Evolutionary conservation across 2,888 invertebrate genomes (phyloP).

Genomic region (Spicauda simplicius): DNA sequence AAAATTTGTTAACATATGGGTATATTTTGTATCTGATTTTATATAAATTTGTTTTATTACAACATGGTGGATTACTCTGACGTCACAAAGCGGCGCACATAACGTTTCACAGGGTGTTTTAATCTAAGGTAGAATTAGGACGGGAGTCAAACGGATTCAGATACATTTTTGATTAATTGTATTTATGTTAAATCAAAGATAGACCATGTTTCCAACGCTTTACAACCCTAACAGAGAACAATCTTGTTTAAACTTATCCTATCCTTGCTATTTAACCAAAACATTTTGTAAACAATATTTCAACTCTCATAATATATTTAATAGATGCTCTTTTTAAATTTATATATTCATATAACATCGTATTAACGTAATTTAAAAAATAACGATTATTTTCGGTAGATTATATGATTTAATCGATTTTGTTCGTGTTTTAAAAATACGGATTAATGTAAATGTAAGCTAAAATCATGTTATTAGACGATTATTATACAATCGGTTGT

Average conservation of each 20-base stretch:
- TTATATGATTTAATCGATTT: not conserved
- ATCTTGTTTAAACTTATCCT: slow-evolving; percentile 8
- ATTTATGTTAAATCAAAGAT: slow-evolving; percentile 7
- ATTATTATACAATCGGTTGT: slow-evolving; percentile 16
- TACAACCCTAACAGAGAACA: slow-evolving; percentile 3
- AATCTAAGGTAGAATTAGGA: slow-evolving; percentile 81
- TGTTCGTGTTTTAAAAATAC: not conserved
- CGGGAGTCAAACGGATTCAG: slow-evolving; percentile 49
- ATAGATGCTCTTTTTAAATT: not conserved
- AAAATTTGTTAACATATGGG: slow-evolving; percentile 27
- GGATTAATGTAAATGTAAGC: slow-evolving; percentile 1
- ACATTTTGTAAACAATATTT: not conserved
- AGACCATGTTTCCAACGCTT: slow-evolving; percentile 18
- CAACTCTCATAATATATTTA: not conserved
- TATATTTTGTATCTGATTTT: slow-evolving; percentile 37
- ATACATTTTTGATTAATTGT: slow-evolving; percentile 14
- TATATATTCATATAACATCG: not conserved
- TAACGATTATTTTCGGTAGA: not conserved
- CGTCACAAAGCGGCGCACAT: slow-evolving; percentile 54
- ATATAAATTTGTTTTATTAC: slow-evolving; percentile 35
- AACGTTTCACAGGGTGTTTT: slow-evolving; percentile 80
- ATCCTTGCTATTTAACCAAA: not conserved
- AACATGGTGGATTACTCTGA: slow-evolving; percentile 47
- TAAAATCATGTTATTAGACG: slow-evolving; percentile 18
- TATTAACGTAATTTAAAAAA: not conserved